Percentiles rank a stretch among this genome's conserved stretches.
phyloP scores from a whole-genome alignment of 2,888 invertebrate genomes.

The Alitta virens region DNA sequence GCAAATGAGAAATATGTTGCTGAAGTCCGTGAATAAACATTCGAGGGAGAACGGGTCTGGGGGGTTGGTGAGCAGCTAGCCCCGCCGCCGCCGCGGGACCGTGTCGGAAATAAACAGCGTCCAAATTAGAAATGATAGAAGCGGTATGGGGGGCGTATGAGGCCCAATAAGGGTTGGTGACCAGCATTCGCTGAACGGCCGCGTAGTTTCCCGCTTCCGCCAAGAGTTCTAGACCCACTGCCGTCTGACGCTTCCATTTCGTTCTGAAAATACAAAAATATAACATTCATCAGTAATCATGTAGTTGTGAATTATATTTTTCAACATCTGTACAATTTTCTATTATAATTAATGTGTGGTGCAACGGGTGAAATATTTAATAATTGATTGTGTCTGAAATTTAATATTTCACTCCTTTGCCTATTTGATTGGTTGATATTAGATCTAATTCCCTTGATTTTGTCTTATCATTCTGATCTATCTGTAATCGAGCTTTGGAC shows the following conservation, averaged over 20 bases:
- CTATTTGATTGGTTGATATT: no score
- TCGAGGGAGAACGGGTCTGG: slow-evolving; percentile 46
- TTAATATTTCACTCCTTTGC: no score
- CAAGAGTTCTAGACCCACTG: slow-evolving; percentile 91
- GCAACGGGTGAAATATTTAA: no score
- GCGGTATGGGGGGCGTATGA: slow-evolving; percentile 50
- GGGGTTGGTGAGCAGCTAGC: slow-evolving; percentile 8
- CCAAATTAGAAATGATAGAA: slow-evolving; percentile 30
- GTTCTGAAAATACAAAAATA: slow-evolving; percentile 79
- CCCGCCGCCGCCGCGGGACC: slow-evolving; percentile 27
- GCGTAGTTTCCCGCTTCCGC: slow-evolving; percentile 98
- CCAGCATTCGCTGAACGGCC: slow-evolving; percentile 86
- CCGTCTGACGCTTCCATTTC: slow-evolving; percentile 99
- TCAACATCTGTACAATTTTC: no score
- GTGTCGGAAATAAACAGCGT: slow-evolving; percentile 41
- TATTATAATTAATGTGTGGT: no score
- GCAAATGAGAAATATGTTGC: slow-evolving; percentile 25
- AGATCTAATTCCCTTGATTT: no score
- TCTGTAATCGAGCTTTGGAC: no score
- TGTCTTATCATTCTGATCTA: no score
- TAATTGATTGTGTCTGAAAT: no score
- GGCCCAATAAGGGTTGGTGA: slow-evolving; percentile 57
- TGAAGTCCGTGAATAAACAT: slow-evolving; percentile 42
- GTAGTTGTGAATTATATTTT: no score
- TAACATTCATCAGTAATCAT: no score